Conservation (phyloP, 2,888 invertebrate genomes). For the Eulithis testata region DNA sequence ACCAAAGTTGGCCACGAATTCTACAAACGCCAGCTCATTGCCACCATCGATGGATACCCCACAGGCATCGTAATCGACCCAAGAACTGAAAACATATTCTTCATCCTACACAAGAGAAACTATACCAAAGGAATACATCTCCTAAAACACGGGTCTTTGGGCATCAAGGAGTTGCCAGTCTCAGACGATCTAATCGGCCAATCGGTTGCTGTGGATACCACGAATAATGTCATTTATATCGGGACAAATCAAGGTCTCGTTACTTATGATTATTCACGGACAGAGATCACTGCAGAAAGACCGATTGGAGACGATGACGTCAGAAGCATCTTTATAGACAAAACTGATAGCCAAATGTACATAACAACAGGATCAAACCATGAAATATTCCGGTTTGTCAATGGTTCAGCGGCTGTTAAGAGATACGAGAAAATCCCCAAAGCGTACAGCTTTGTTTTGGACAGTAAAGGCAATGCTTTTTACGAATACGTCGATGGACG, state of each 20-base stretch:
- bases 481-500: conserved; percentile 77
- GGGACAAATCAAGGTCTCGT: conserved; percentile 77
- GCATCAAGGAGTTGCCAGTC: conserved; percentile 68
- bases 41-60: conserved; percentile 74
- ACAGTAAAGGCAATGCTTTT: conserved; percentile 69
- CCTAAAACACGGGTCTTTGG: conserved; percentile 71
- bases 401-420: conserved; percentile 73
- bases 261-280: conserved; percentile 67
- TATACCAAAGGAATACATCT: conserved; percentile 76
- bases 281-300: conserved; percentile 69
- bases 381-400: conserved; percentile 71
- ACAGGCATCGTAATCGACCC: conserved; percentile 73
- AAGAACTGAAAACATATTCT: conserved; percentile 72
- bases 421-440: conserved; percentile 73
- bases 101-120: conserved; percentile 73
- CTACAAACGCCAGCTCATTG: conserved; percentile 73
- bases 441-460: conserved; percentile 73
- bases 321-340: conserved; percentile 71
- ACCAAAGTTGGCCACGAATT: conserved; percentile 71
- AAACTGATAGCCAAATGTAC: conserved; percentile 71
- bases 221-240: conserved; percentile 66
- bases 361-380: conserved; percentile 71
- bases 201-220: conserved; percentile 67
- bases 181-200: conserved; percentile 72
- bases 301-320: conserved; percentile 79